These are phyloP conservation scores for Hyles lineata DNA, from an alignment of 2,888 invertebrate genomes.

Conservation along the genomic window DNA sequence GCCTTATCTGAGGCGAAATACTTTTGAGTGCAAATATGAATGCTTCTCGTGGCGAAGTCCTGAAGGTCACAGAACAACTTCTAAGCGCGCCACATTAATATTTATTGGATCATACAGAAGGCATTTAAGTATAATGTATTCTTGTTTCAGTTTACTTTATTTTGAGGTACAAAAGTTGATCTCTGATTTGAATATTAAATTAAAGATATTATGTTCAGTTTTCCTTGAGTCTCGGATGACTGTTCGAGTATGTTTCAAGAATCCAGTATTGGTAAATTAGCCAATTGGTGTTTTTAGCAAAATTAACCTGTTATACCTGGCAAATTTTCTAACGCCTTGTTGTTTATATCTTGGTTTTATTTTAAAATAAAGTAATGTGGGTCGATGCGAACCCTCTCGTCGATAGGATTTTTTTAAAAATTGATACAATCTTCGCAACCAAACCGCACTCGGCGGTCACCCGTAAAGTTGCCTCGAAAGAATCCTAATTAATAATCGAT, in stretches of 20 bases:
- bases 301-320: not conserved
- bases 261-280: constrained; percentile 14
- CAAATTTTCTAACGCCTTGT: not conserved
- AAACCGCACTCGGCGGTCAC: not conserved
- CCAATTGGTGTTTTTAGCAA: constrained; percentile 15
- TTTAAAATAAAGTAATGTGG: constrained; percentile 7
- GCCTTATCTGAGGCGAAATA: too few relatives aligned
- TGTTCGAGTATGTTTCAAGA: constrained; percentile 24
- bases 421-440: not conserved
- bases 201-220: constrained; percentile 11
- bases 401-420: not conserved
- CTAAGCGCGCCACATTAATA: constrained; percentile 5
- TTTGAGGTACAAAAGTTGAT: constrained; percentile 9
- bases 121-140: constrained; percentile 15
- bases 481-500: not conserved
- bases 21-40: too few relatives aligned
- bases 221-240: constrained; percentile 28
- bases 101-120: constrained; percentile 22
- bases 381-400: not conserved
- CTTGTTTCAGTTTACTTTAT: constrained; percentile 11
- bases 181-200: constrained; percentile 27
- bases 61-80: constrained; percentile 9
- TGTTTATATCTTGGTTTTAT: not conserved
- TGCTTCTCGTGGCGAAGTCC: not conserved
- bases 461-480: not conserved